These are phyloP conservation scores for Pelecanus crispus DNA, from an alignment of 2,113 vertebrate species.

Conservation along the genomic window DNA sequence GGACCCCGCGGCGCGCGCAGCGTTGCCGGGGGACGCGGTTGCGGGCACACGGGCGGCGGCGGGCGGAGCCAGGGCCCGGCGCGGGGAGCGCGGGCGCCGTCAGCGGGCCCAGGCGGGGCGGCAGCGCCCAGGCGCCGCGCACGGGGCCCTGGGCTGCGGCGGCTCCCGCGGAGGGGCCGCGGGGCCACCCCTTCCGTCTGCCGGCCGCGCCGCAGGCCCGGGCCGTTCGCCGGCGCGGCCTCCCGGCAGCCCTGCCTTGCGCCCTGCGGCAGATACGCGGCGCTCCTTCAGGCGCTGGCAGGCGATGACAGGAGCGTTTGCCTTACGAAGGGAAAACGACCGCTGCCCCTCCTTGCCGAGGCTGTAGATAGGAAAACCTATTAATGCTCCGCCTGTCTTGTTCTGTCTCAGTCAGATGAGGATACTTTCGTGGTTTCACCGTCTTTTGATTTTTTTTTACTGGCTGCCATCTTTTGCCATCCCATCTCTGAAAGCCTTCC, in stretches of 20 bases:
- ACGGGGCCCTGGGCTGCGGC: accelerated
- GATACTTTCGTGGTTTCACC: accelerated
- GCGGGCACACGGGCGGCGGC: background rate
- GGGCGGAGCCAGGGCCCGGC: background rate
- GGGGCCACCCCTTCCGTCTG: background rate
- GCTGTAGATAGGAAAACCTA: no score
- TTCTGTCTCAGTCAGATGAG: no score
- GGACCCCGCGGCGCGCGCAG: background rate
- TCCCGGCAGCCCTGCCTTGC: accelerated
- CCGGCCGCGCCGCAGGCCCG: accelerated
- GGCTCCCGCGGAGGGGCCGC: accelerated
- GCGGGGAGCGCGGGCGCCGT: no score
- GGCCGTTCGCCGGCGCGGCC: accelerated
- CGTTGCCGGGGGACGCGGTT: background rate
- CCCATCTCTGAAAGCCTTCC: accelerated
- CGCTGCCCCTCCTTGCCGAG: background rate
- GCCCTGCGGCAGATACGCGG: accelerated
- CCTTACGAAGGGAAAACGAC: accelerated
- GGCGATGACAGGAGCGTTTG: accelerated
- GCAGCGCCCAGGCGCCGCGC: no score
- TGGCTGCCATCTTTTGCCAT: no score
- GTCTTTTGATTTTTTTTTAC: no score
- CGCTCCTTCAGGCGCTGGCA: no score
- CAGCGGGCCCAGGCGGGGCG: no score
- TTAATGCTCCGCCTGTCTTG: accelerated